Conservation (phyloP, 2,888 invertebrate species). For the Andrena dorsata region DNA sequence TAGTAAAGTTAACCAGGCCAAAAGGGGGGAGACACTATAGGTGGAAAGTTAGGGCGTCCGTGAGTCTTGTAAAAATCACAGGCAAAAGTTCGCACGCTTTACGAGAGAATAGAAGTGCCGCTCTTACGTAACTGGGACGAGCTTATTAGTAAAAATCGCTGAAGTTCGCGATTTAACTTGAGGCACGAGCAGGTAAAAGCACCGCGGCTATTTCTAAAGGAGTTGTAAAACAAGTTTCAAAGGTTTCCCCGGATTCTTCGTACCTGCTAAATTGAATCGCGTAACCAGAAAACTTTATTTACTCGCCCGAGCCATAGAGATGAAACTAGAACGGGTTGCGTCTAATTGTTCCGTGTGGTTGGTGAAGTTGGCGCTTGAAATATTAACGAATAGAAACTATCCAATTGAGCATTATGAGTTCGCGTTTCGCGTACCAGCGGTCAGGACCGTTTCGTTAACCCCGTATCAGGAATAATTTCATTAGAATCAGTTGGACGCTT, state of each 20-base stretch:
- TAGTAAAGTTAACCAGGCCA: constrained; percentile 19
- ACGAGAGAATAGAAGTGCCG: constrained; percentile 15
- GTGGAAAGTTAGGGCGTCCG: constrained; percentile 15
- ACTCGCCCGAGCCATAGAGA: constrained; percentile 7
- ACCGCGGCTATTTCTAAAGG: constrained; percentile 33
- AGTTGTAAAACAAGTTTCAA: constrained; percentile 43
- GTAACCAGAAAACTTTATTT: constrained; percentile 36
- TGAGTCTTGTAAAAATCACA: constrained; percentile 43
- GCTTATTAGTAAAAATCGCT: constrained; percentile 65
- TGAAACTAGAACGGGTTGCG: constrained; percentile 26
- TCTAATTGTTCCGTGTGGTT: neutral
- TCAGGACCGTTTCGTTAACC: neutral
- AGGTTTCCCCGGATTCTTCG: constrained; percentile 37
- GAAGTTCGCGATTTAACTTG: constrained; percentile 48
- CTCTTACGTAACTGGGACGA: constrained; percentile 44
- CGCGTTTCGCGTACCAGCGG: neutral
- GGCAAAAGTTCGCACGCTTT: constrained; percentile 46
- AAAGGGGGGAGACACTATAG: constrained; percentile 6
- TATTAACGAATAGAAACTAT: constrained; percentile 17
- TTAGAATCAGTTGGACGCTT: no score
- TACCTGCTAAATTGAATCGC: constrained; percentile 44
- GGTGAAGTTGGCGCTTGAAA: neutral
- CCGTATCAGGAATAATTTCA: no score
- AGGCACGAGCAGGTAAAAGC: constrained; percentile 19
- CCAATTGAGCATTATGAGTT: constrained; percentile 25